Conservation (phyloP, 2,888 invertebrate genomes). For the Gisinianus flammeolus region DNA sequence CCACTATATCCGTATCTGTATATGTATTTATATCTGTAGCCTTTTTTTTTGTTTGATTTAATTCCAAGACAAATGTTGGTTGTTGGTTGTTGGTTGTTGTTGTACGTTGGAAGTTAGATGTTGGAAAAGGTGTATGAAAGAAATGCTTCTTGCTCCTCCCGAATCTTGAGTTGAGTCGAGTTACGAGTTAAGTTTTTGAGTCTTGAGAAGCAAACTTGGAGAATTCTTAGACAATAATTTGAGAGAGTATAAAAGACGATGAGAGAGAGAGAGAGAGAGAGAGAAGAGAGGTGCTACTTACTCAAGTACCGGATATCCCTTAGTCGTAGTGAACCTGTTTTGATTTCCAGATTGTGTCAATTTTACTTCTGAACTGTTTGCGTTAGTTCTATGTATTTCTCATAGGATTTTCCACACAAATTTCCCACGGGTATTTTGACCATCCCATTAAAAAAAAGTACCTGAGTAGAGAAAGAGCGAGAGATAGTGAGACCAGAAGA, state of each 20-base stretch:
- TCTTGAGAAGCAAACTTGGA: conserved; percentile 1
- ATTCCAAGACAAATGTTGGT: conserved; percentile 15
- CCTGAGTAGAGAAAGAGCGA: too few relatives aligned
- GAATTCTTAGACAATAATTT: conserved; percentile 14
- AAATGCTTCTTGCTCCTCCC: background rate
- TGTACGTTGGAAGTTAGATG: background rate
- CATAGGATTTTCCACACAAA: conserved; percentile 51
- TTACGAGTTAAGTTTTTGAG: background rate
- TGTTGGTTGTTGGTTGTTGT: background rate
- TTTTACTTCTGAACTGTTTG: conserved; percentile 39
- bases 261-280: background rate
- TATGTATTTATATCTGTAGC: background rate
- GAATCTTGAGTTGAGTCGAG: background rate
- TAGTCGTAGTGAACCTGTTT: conserved; percentile 53
- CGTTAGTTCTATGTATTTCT: conserved; percentile 43
- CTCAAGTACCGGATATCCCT: conserved; percentile 56
- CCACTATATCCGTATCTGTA: too few relatives aligned
- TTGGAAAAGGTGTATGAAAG: background rate
- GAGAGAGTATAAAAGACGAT: background rate
- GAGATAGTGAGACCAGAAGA: background rate
- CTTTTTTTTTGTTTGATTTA: conserved; percentile 22
- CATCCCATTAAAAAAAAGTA: conserved; percentile 31
- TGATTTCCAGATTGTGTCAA: conserved; percentile 55
- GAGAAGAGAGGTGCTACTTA: conserved; percentile 22
- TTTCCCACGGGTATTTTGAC: conserved; percentile 58